phyloP scores from a whole-genome alignment of 1,140 invertebrate species.

The Bombus turneri region DNA sequence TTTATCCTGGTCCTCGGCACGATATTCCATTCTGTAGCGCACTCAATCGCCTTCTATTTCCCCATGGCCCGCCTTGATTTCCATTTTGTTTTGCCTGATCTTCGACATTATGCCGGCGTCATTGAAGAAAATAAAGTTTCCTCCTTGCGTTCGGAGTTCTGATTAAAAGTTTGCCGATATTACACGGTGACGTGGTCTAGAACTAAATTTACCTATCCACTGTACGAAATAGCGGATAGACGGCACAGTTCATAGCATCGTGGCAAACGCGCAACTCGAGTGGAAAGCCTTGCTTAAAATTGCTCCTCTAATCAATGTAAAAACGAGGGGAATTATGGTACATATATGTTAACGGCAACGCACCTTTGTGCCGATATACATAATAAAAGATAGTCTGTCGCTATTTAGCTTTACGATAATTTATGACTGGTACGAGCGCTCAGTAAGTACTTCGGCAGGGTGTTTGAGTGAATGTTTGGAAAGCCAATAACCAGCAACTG shows the following conservation, averaged over 20 bases:
- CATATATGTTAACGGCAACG: too few relatives aligned
- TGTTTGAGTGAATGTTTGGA: too few relatives aligned
- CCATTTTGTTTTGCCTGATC: constrained; percentile 67
- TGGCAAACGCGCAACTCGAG: constrained; percentile 26
- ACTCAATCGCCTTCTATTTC: constrained; percentile 47
- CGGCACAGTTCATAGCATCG: constrained; percentile 35
- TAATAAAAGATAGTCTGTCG: too few relatives aligned
- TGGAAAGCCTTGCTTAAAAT: constrained; percentile 52
- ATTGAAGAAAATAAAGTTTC: constrained; percentile 68
- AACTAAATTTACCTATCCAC: constrained; percentile 57
- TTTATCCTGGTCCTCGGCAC: constrained; percentile 32
- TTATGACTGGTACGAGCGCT: too few relatives aligned
- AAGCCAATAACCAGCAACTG: too few relatives aligned
- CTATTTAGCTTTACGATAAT: too few relatives aligned
- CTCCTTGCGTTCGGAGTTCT: constrained; percentile 38
- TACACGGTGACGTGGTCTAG: constrained; percentile 59
- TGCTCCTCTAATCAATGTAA: constrained; percentile 37
- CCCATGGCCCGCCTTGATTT: constrained; percentile 48
- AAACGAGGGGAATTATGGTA: too few relatives aligned
- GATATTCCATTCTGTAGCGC: constrained; percentile 59
- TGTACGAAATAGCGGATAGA: constrained; percentile 49
- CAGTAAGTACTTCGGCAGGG: too few relatives aligned
- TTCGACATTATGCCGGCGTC: constrained; percentile 61
- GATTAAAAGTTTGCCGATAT: constrained; percentile 72
- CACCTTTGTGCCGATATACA: too few relatives aligned